Percentiles rank a stretch among this genome's conserved stretches.
Evolutionary conservation across 2,797 vertebrate genomes (phyloP).

Genomic region (Falco cherrug): DNA sequence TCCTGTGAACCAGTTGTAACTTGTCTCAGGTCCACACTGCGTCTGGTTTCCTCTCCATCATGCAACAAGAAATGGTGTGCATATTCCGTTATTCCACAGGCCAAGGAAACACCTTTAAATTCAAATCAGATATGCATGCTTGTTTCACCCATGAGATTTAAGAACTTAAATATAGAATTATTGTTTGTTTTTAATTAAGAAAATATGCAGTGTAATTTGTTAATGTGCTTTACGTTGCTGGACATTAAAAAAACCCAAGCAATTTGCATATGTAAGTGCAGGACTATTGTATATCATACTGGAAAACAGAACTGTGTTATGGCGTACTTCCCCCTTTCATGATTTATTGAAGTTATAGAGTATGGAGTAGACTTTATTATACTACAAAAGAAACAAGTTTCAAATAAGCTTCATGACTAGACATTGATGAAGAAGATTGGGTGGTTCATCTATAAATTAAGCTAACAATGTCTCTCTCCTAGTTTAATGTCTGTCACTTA

Average conservation of each 20-base stretch:
- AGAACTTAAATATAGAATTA: neutral
- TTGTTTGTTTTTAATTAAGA: neutral
- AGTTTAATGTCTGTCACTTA: neutral
- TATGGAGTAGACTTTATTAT: neutral
- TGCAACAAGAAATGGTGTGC: fast-evolving
- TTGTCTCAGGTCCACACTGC: neutral
- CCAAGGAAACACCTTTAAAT: neutral
- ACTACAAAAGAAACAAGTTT: neutral
- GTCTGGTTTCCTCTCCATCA: neutral
- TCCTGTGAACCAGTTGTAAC: neutral
- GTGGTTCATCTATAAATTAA: neutral
- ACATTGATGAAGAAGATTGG: neutral
- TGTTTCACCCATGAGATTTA: neutral
- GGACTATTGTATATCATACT: neutral
- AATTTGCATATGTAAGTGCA: neutral
- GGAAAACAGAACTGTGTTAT: neutral
- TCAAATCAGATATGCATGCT: neutral
- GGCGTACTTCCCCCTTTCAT: neutral
- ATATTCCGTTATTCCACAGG: neutral
- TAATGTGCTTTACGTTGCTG: neutral
- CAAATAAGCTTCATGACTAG: neutral
- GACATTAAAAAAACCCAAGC: neutral
- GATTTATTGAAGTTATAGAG: neutral
- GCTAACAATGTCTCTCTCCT: neutral
- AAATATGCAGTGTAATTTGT: neutral